Evolutionary conservation across 2,113 vertebrate species (phyloP).

Genomic region (Tetrax tetrax): DNA sequence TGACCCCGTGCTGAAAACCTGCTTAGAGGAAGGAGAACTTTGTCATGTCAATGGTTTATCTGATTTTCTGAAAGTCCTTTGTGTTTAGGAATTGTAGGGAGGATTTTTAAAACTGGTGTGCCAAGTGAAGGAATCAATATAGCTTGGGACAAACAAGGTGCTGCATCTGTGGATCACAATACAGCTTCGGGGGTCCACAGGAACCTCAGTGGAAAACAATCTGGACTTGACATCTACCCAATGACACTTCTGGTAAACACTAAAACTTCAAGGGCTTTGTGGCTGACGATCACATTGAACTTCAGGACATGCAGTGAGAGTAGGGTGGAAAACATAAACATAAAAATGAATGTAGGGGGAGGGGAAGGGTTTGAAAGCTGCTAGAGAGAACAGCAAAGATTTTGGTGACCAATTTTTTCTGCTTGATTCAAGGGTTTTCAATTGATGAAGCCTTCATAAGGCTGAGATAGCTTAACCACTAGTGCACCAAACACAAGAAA

Average conservation of each 20-base stretch:
- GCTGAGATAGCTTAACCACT: neutral
- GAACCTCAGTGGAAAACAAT: neutral
- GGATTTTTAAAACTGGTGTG: neutral
- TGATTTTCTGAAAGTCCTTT: neutral
- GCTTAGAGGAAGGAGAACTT: neutral
- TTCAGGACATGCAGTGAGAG: conserved; percentile 8
- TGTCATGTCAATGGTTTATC: neutral
- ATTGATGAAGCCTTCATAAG: neutral
- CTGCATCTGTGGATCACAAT: neutral
- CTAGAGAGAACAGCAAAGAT: neutral
- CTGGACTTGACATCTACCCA: neutral
- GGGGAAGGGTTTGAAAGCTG: neutral
- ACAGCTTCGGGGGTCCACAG: neutral
- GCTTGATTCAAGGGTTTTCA: neutral
- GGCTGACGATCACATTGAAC: conserved; percentile 14
- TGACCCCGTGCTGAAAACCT: neutral
- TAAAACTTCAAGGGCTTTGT: conserved; percentile 49
- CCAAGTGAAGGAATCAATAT: neutral
- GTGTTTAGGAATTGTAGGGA: neutral
- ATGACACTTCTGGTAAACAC: conserved; percentile 35
- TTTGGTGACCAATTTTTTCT: neutral
- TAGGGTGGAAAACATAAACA: conserved; percentile 34
- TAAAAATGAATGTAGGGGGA: neutral
- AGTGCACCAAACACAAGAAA: neutral
- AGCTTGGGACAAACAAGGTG: neutral